These are phyloP conservation scores for Prionace glauca DNA, from an alignment of 2,797 vertebrate genomes.

Conservation along the genomic window DNA sequence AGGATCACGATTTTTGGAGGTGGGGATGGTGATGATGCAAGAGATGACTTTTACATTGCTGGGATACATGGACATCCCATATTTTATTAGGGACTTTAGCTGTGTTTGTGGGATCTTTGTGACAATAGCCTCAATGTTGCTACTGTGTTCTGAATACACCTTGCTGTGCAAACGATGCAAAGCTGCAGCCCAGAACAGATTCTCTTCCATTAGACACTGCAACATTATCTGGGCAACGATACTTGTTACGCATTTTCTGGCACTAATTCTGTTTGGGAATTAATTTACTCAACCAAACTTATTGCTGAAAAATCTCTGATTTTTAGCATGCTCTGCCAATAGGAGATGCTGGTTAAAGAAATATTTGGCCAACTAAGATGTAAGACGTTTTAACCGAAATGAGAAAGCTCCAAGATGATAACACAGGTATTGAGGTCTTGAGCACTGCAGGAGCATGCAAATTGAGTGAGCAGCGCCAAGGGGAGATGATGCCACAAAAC, in stretches of 20 bases:
- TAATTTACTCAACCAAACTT: background rate
- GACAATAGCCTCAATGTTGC: background rate
- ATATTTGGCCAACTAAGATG: too few species aligned
- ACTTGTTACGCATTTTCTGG: background rate
- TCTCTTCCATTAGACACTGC: too few species aligned
- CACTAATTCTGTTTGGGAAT: background rate
- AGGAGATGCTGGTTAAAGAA: too few species aligned
- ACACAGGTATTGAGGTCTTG: too few species aligned
- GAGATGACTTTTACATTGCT: background rate
- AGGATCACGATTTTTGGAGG: too few species aligned
- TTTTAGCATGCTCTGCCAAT: too few species aligned
- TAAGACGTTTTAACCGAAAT: too few species aligned
- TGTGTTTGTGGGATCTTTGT: background rate
- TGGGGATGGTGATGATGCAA: too few species aligned
- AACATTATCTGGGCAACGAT: background rate
- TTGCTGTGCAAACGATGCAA: background rate
- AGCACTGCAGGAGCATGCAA: too few species aligned
- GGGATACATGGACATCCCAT: background rate
- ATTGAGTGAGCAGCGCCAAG: too few species aligned
- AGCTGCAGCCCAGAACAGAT: background rate
- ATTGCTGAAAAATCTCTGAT: background rate
- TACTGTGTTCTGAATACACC: background rate
- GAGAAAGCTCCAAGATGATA: too few species aligned
- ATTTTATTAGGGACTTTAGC: background rate
- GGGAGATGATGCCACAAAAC: too few species aligned